Percentiles rank a stretch among this genome's conserved stretches.
Conservation (phyloP, 2,888 invertebrate genomes). For the Ernsta delagoae region DNA sequence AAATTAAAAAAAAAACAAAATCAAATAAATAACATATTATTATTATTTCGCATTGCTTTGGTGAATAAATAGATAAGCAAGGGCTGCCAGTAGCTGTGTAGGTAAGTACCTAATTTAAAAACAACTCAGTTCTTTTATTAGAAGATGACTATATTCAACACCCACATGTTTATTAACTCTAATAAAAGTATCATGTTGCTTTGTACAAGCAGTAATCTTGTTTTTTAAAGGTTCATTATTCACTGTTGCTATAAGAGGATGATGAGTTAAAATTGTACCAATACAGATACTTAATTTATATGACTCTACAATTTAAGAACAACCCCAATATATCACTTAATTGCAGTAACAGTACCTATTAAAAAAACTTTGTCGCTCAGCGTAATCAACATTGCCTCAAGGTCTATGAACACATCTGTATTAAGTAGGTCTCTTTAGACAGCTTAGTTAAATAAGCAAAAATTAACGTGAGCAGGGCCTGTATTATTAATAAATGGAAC, state of each 20-base stretch:
- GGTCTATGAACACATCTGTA: neutral
- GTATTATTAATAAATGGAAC: too few relatives aligned
- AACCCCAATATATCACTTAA: neutral
- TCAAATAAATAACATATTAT: too few relatives aligned
- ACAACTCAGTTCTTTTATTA: slow-evolving; percentile 57
- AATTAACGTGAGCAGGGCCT: neutral
- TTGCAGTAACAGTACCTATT: neutral
- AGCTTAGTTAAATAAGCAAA: slow-evolving; percentile 15
- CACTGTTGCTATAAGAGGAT: slow-evolving; percentile 21
- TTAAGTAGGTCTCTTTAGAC: neutral
- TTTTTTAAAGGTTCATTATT: slow-evolving; percentile 33
- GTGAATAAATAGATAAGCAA: neutral
- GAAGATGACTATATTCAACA: slow-evolving; percentile 64
- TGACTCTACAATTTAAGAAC: neutral
- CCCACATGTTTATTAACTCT: slow-evolving; percentile 55
- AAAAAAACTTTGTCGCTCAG: slow-evolving; percentile 15
- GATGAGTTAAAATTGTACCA: slow-evolving; percentile 1
- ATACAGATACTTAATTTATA: slow-evolving; percentile 9
- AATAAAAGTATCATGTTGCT: slow-evolving; percentile 46
- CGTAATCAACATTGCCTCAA: slow-evolving; percentile 4
- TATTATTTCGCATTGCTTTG: slow-evolving; percentile 15
- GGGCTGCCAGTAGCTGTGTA: slow-evolving; percentile 11
- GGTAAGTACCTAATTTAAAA: slow-evolving; percentile 14
- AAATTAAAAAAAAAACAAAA: too few relatives aligned
- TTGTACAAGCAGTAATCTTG: slow-evolving; percentile 40